phyloP scores from a whole-genome alignment of 2,113 vertebrate genomes.

The Apodemus sylvaticus region DNA sequence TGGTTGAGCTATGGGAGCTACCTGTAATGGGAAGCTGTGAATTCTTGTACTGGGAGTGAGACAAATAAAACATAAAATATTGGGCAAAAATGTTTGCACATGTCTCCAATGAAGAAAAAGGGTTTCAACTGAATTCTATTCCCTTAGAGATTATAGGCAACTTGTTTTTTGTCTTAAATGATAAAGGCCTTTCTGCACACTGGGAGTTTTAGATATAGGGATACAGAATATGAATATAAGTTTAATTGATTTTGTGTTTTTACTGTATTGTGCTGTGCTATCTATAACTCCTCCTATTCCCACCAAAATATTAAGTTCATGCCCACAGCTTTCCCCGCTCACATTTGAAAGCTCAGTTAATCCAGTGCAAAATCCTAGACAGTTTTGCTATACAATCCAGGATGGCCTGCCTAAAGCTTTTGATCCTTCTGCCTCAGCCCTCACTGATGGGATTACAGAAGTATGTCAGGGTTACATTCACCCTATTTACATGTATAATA shows the following conservation, averaged over 20 bases:
- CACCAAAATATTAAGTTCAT: neutral
- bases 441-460: neutral
- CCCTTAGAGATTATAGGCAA: neutral
- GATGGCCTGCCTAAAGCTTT: neutral
- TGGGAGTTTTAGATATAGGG: neutral
- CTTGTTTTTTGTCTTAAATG: neutral
- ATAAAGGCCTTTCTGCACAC: neutral
- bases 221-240: neutral
- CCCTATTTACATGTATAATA: neutral
- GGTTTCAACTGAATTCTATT: neutral
- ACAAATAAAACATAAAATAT: neutral
- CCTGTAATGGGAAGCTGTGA: neutral
- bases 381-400: neutral
- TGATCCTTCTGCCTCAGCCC: neutral
- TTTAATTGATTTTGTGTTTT: neutral
- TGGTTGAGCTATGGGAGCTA: neutral
- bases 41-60: neutral
- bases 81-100: neutral
- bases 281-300: neutral
- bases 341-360: neutral
- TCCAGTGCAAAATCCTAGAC: neutral
- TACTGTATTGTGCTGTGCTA: neutral
- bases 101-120: neutral
- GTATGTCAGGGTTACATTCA: neutral
- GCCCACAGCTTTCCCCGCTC: neutral